Evolutionary conservation across 2,113 vertebrate species (phyloP), one percentile per base, ranked within the genome.

Genomic region (Eidolon helvum): DNA sequence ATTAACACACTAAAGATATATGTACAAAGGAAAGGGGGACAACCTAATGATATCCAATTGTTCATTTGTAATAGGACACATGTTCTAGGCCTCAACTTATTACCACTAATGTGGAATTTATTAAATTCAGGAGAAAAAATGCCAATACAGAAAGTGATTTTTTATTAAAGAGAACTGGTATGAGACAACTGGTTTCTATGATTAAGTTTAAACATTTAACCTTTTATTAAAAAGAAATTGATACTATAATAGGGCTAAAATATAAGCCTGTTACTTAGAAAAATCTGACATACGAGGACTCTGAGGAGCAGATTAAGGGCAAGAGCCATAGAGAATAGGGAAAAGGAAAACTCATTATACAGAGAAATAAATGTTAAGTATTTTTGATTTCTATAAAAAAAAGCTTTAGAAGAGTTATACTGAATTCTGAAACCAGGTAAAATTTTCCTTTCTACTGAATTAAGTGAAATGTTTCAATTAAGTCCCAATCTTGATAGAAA

Each of bases 1-100:
- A 99, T 99, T 99, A 99, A 98, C 98, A 99, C 98, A 99, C 98
- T 98, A 98, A 99, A 99, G 98, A 99, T 97, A 92, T 98, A 99
- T 99, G 98, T 98, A 98, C n/a, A 95, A 97, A 98, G 98, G 96
- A 98, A 18, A 72, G 96, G 98, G 98, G 98, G 98, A 99, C 98
- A 98, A 96, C 93, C 92, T 99, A 98, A 99, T 98, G 98, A 98
- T 94, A 98, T 92, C 95, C 97, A 98, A 99, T 98, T 98, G 98
- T 97, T 99, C 98, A 98, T 98, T 98, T 97, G 74, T 98, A 98
- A 98, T 88, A 98, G 98, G 98, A 98, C 95, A 97, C 95, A 97
- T 96, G 96, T 98, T 98, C 0, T 15, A 98, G 87, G 97, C 97
- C 95, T 98, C 97, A 98, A 98, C 98, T 98, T 98, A 98, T 98